Evolutionary conservation across 2,888 invertebrate species (phyloP).

Genomic region (Candidula unifasciata): DNA sequence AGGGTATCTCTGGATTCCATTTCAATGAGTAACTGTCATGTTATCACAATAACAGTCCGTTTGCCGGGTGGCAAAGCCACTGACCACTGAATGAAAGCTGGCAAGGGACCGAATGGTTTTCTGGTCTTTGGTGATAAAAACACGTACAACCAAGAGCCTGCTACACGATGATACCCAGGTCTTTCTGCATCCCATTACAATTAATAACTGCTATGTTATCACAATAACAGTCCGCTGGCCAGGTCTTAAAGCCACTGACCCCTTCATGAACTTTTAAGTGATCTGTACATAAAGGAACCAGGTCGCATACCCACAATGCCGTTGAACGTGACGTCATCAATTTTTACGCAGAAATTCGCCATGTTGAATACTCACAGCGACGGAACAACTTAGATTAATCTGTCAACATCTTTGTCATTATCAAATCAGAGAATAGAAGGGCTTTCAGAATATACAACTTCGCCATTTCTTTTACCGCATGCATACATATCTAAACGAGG

Average conservation of each 20-base stretch:
- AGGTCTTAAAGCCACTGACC: neutral
- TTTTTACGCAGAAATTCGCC: conserved; percentile 50
- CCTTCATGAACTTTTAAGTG: too few species aligned
- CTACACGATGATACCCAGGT: too few species aligned
- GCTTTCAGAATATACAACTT: neutral
- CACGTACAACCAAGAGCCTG: too few species aligned
- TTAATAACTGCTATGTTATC: too few species aligned
- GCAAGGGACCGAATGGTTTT: too few species aligned
- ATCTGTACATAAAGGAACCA: neutral
- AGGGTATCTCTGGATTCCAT: too few species aligned
- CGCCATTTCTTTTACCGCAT: conserved; percentile 16
- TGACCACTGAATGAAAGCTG: too few species aligned
- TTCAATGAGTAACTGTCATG: too few species aligned
- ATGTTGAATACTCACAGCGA: conserved; percentile 50
- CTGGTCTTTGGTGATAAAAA: too few species aligned
- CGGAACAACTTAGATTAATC: conserved; percentile 43
- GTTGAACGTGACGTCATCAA: conserved; percentile 53
- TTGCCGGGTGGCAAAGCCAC: neutral
- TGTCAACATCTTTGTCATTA: conserved; percentile 41
- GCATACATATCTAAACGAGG: conserved; percentile 18
- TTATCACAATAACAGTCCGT: neutral
- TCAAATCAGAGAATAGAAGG: neutral
- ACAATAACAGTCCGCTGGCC: neutral
- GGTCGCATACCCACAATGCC: conserved; percentile 53
- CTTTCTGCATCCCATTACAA: too few species aligned